Percentiles rank a stretch among this genome's conserved stretches.
These are phyloP conservation scores for Frankliniella fusca DNA, from an alignment of 2,888 invertebrate species.

Conservation along the genomic window DNA sequence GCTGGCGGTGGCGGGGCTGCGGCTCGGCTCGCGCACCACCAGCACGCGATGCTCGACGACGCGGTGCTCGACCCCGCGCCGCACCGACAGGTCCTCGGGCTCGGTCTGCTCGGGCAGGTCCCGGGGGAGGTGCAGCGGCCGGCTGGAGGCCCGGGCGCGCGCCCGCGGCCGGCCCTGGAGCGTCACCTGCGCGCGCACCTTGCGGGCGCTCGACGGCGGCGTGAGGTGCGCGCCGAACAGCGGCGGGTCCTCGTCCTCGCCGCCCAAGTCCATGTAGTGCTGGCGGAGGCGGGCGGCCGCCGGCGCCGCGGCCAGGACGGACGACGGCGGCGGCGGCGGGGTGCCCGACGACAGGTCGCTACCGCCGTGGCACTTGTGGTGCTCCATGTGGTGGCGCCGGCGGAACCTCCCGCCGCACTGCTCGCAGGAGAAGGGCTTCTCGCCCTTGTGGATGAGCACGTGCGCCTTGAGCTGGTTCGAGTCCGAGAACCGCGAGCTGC, in stretches of 20 bases:
- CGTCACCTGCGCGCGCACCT: constrained; percentile 30
- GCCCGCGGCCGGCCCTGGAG: not conserved
- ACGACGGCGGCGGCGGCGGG: constrained; percentile 53
- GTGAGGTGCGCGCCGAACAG: constrained; percentile 15
- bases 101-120: constrained; percentile 71
- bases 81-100: constrained; percentile 84
- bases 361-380: constrained; percentile 65
- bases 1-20: constrained; percentile 44
- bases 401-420: constrained; percentile 76
- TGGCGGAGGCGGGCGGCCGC: constrained; percentile 31
- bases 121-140: constrained; percentile 30
- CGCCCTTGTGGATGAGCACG: constrained; percentile 80
- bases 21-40: constrained; percentile 32
- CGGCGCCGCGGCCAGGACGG: constrained; percentile 53
- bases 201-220: constrained; percentile 16
- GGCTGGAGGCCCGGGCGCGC: not conserved
- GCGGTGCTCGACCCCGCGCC: constrained; percentile 46
- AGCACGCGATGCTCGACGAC: constrained; percentile 40
- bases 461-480: constrained; percentile 90
- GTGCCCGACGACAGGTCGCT: constrained; percentile 44
- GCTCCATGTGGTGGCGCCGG: constrained; percentile 78
- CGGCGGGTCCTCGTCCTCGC: not conserved
- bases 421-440: constrained; percentile 80
- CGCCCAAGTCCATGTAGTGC: constrained; percentile 13
- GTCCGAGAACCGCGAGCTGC: constrained; percentile 82